Evolutionary conservation across 2,888 invertebrate species (phyloP).

Genomic region (Druceiella hillmani): DNA sequence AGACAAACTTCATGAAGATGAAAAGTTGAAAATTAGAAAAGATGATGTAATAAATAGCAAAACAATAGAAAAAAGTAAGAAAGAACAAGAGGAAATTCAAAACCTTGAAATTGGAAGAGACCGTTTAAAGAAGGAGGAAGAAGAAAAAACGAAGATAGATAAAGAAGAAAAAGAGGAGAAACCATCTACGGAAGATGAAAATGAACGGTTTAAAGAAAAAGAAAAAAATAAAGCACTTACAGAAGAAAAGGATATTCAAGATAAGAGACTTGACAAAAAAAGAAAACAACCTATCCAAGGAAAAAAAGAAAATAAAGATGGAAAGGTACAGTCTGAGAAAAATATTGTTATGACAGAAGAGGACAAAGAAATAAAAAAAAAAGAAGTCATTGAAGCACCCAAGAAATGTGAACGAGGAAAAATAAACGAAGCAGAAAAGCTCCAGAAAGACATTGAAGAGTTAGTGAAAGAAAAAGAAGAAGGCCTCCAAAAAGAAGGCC

Average conservation of each 20-base stretch:
- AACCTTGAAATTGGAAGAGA: slow-evolving; percentile 11
- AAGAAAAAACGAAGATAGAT: slow-evolving; percentile 15
- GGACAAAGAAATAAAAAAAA: background rate
- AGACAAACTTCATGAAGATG: too few relatives aligned
- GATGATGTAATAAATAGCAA: too few relatives aligned
- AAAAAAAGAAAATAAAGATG: slow-evolving; percentile 5
- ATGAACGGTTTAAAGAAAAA: slow-evolving; percentile 20
- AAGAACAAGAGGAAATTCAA: too few relatives aligned
- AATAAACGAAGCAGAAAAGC: background rate
- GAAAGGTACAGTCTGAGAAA: background rate
- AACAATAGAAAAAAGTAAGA: too few relatives aligned
- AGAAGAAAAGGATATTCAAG: slow-evolving; percentile 19
- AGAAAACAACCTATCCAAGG: slow-evolving; percentile 3
- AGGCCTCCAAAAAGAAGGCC: background rate
- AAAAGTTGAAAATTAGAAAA: too few relatives aligned
- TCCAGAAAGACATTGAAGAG: background rate
- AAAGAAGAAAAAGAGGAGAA: too few relatives aligned
- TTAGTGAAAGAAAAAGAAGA: slow-evolving; percentile 6
- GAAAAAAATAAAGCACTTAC: slow-evolving; percentile 16
- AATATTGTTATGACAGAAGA: background rate
- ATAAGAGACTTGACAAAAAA: slow-evolving; percentile 8
- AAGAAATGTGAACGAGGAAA: slow-evolving; percentile 7
- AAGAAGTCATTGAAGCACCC: too few relatives aligned
- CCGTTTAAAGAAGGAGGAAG: slow-evolving; percentile 12
- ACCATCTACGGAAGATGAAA: too few relatives aligned